These are phyloP conservation scores for Cossypha dichroa DNA, from an alignment of 2,797 vertebrate genomes.

Conservation along the genomic window DNA sequence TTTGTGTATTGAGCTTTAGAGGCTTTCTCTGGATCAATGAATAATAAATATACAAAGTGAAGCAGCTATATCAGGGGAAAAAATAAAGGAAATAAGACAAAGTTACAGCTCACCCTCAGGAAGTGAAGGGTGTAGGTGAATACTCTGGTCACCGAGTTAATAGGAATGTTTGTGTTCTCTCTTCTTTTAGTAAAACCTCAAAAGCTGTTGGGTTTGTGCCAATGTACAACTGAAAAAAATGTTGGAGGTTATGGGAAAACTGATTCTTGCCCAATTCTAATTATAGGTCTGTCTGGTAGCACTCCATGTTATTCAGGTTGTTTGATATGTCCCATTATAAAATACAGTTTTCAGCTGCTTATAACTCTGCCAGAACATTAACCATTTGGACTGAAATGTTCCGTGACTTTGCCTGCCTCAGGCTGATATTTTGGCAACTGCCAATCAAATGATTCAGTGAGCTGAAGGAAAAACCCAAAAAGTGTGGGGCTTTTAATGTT, in stretches of 20 bases:
- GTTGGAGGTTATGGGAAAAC: constrained; percentile 29
- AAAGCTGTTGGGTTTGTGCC: neutral
- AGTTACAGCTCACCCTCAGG: neutral
- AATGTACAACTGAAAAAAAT: neutral
- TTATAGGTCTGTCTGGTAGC: constrained; percentile 43
- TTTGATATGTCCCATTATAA: constrained; percentile 4
- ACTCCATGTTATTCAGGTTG: neutral
- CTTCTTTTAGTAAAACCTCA: constrained; percentile 10
- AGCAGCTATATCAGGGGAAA: neutral
- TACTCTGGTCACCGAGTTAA: neutral
- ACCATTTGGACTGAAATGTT: neutral
- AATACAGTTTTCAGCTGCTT: constrained; percentile 1
- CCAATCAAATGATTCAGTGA: neutral
- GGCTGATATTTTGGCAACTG: neutral
- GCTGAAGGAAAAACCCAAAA: too few relatives aligned
- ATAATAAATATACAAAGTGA: neutral
- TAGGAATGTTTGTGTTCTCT: neutral
- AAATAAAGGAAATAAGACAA: neutral
- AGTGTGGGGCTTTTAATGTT: neutral
- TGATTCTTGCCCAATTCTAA: constrained; percentile 15
- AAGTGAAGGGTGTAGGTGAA: neutral
- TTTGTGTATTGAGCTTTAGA: neutral
- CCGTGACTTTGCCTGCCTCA: neutral
- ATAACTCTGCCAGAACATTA: constrained; percentile 5
- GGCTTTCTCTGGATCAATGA: neutral